phyloP scores from a whole-genome alignment of 2,888 invertebrate genomes.

The Mythimna pallens region DNA sequence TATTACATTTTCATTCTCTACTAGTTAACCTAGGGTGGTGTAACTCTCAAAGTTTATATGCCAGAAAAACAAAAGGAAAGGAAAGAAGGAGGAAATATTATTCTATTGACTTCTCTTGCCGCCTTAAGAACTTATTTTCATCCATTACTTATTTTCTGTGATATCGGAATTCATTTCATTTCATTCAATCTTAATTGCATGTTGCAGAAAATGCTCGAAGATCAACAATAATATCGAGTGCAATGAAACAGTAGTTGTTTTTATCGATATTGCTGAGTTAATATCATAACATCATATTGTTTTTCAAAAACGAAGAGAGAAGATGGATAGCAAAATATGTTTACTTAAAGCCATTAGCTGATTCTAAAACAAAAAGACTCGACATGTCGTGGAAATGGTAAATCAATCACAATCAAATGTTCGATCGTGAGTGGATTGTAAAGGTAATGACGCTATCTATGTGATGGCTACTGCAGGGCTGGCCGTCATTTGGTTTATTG shows the following conservation, averaged over 20 bases:
- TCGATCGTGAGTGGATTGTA: conserved; percentile 73
- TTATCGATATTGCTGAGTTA: neutral
- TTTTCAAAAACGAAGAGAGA: conserved; percentile 9
- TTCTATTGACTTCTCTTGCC: neutral
- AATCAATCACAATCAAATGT: conserved; percentile 84
- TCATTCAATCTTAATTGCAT: conserved; percentile 24
- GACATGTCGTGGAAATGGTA: conserved; percentile 74
- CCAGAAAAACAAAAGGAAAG: too few relatives aligned
- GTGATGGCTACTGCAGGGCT: conserved; percentile 36
- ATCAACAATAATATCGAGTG: conserved; percentile 1
- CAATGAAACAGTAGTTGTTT: conserved; percentile 3
- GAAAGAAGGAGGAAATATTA: too few relatives aligned
- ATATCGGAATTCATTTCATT: neutral
- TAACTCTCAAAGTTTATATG: too few relatives aligned
- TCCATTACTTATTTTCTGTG: neutral
- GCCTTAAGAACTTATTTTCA: neutral
- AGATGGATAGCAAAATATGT: conserved; percentile 41
- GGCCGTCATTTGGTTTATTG: conserved; percentile 33
- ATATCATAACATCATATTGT: conserved; percentile 9
- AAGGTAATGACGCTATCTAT: conserved; percentile 71
- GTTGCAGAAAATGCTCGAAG: neutral
- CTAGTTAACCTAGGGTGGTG: too few relatives aligned
- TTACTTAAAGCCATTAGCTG: conserved; percentile 69
- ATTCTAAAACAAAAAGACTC: conserved; percentile 70
- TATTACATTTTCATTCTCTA: too few relatives aligned